A percentile compares a stretch with the other conserved stretches of the same genome.
phyloP scores from a whole-genome alignment of 2,797 vertebrate genomes.

The Chaunax sp. region DNA sequence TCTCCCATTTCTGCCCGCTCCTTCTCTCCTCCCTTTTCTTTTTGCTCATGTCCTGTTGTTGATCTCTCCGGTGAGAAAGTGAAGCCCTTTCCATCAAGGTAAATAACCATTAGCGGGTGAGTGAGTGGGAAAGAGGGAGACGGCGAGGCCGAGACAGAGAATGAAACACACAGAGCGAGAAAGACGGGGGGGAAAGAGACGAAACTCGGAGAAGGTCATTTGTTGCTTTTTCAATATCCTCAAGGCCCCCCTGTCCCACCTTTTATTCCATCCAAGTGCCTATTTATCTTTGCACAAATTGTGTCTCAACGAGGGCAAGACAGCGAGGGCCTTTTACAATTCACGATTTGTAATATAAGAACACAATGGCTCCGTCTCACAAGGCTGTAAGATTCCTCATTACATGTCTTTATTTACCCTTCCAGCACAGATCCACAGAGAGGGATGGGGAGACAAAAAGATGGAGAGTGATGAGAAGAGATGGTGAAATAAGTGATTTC shows the following conservation, averaged over 20 bases:
- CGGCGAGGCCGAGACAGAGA: conserved; percentile 44
- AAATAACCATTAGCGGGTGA: conserved; percentile 86
- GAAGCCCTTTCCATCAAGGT: conserved; percentile 87
- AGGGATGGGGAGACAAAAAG: conserved; percentile 19
- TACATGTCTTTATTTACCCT: conserved; percentile 79
- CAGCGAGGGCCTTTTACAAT: conserved; percentile 67
- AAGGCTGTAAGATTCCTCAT: conserved; percentile 78
- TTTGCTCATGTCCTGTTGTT: conserved; percentile 59
- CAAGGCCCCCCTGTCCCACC: conserved; percentile 50
- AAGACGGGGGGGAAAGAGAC: conserved; percentile 63
- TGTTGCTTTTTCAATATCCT: conserved; percentile 85
- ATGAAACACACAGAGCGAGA: conserved; percentile 28
- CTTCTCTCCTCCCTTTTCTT: conserved; percentile 28
- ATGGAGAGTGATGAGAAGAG: conserved; percentile 20
- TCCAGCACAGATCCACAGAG: conserved; percentile 25
- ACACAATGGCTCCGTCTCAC: conserved; percentile 70
- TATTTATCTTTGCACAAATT: conserved; percentile 80
- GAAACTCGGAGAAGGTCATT: conserved; percentile 86
- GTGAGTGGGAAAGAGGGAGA: conserved; percentile 71
- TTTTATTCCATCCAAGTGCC: conserved; percentile 75
- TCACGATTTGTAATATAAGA: conserved; percentile 74
- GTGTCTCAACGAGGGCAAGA: conserved; percentile 58
- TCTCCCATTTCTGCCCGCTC: conserved; percentile 21
- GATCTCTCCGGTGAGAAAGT: conserved; percentile 82
- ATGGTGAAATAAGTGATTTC: conserved; percentile 40